Conservation (phyloP, 2,888 invertebrate species). For the Harmothoe impar region DNA sequence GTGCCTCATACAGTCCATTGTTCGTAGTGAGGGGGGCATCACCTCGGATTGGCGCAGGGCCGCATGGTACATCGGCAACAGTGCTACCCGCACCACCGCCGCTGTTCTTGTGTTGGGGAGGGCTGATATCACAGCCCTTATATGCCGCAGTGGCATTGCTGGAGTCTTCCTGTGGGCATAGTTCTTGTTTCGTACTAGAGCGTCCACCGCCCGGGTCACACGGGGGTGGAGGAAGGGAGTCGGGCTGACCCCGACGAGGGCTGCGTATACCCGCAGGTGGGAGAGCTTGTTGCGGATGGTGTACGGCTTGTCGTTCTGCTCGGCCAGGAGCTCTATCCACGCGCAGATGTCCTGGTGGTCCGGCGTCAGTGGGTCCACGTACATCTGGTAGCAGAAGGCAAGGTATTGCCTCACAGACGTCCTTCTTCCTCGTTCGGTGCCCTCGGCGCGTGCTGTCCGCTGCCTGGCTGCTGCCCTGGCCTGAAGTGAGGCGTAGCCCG, state of each 20-base stretch:
- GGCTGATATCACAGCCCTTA: too few species aligned
- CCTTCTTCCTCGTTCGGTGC: neutral
- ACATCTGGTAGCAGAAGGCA: neutral
- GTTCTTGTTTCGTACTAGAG: neutral
- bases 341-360: neutral
- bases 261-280: neutral
- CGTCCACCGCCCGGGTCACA: neutral
- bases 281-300: neutral
- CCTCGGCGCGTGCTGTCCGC: neutral
- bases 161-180: too few species aligned
- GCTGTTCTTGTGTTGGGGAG: too few species aligned
- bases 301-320: neutral
- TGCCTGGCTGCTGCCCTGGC: neutral
- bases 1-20: too few species aligned
- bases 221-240: neutral
- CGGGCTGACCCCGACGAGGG: neutral
- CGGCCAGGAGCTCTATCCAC: neutral
- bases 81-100: too few species aligned
- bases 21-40: too few species aligned
- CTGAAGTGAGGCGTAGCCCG: neutral
- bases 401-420: neutral
- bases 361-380: neutral
- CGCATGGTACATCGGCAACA: too few species aligned
- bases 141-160: too few species aligned
- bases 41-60: too few species aligned